These are phyloP conservation scores for Diachrysia chrysitis DNA, from an alignment of 2,888 invertebrate species.

Conservation along the genomic window DNA sequence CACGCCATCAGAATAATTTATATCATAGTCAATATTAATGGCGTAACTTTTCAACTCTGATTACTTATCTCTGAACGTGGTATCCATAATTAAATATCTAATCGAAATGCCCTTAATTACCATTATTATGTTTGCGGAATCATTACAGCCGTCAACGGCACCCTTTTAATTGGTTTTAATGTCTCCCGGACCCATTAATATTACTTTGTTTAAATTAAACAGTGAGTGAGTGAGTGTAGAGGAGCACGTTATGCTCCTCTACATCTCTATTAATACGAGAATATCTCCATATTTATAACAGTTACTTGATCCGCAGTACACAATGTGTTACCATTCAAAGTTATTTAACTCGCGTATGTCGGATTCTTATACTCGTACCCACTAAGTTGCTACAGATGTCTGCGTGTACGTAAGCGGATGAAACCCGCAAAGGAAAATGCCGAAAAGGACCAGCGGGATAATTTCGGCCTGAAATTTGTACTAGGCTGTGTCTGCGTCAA, in stretches of 20 bases:
- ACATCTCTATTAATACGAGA: too few species aligned
- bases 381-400: conserved; percentile 58
- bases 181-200: conserved; percentile 45
- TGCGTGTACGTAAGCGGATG: conserved; percentile 53
- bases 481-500: conserved; percentile 66
- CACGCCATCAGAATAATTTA: conserved; percentile 63
- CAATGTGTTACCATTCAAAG: conserved; percentile 61
- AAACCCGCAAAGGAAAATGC: conserved; percentile 50
- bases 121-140: conserved; percentile 46
- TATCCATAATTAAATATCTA: conserved; percentile 64
- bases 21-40: conserved; percentile 67
- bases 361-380: conserved; percentile 56
- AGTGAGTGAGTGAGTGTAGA: too few species aligned
- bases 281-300: conserved; percentile 54
- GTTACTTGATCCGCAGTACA: conserved; percentile 63
- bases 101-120: conserved; percentile 49
- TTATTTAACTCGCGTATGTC: conserved; percentile 69
- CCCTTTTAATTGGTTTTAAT: conserved; percentile 45
- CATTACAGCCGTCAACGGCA: conserved; percentile 36
- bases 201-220: conserved; percentile 45
- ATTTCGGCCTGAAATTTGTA: conserved; percentile 48
- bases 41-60: conserved; percentile 69
- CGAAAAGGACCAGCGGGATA: conserved; percentile 52
- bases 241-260: too few species aligned
- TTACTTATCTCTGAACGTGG: conserved; percentile 71